phyloP scores from a whole-genome alignment of 1,140 invertebrate genomes.

The Tyrophagus putrescentiae region DNA sequence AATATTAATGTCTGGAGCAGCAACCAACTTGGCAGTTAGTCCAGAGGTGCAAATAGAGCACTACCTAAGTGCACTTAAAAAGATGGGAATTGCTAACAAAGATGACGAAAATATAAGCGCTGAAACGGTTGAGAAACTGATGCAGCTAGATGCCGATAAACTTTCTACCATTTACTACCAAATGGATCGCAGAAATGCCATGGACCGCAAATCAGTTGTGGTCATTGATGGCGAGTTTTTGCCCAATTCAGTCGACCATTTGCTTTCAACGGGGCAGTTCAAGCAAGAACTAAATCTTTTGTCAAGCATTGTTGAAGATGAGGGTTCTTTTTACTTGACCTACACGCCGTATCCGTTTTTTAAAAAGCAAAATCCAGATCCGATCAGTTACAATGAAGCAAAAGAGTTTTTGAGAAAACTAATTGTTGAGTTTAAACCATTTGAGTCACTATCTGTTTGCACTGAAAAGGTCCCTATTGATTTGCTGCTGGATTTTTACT shows the following conservation, averaged over 20 bases:
- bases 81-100: constrained; percentile 54
- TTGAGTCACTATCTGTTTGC: too few relatives aligned
- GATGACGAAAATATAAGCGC: not conserved
- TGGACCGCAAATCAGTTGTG: constrained; percentile 36
- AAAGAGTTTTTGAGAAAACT: too few relatives aligned
- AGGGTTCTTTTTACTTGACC: constrained; percentile 75
- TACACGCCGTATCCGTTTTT: not conserved
- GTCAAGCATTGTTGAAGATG: constrained; percentile 81
- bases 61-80: constrained; percentile 64
- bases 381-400: not conserved
- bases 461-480: not conserved
- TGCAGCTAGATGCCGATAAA: not conserved
- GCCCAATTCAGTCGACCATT: constrained; percentile 60
- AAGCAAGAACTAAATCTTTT: constrained; percentile 74
- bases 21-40: constrained; percentile 67
- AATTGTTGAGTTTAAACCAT: too few relatives aligned
- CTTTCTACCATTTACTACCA: not conserved
- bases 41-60: constrained; percentile 57
- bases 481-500: not conserved
- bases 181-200: constrained; percentile 23
- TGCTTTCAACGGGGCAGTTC: constrained; percentile 63
- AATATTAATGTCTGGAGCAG: constrained; percentile 44
- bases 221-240: constrained; percentile 81
- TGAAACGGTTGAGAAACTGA: not conserved
- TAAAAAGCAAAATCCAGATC: not conserved